Evolutionary conservation across 2,113 vertebrate species (phyloP).

Genomic region (Pardalotus punctatus): DNA sequence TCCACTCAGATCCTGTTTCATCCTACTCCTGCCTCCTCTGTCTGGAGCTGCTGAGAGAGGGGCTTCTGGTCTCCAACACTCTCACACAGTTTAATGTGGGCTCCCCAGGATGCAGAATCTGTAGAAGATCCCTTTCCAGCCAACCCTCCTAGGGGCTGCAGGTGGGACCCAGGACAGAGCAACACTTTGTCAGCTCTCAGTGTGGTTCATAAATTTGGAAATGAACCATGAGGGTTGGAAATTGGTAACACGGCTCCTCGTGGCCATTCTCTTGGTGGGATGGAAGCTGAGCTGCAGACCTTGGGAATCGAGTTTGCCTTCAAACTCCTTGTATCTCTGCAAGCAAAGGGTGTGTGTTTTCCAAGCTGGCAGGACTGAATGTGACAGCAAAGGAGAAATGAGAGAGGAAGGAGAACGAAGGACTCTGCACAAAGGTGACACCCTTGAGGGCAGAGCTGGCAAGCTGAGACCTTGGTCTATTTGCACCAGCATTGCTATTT

Average conservation of each 20-base stretch:
- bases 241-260: background rate
- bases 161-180: background rate
- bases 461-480: background rate
- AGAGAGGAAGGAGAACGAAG: background rate
- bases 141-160: background rate
- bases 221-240: background rate
- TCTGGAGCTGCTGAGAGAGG: background rate
- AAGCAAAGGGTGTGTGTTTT: background rate
- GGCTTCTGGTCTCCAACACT: background rate
- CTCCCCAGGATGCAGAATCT: background rate
- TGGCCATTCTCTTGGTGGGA: background rate
- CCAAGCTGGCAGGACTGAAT: background rate
- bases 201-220: background rate
- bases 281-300: background rate
- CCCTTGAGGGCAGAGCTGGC: background rate
- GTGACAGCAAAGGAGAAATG: slow-evolving; percentile 42
- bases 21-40: background rate
- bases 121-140: background rate
- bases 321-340: background rate
- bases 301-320: background rate
- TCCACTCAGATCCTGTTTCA: background rate
- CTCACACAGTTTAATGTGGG: background rate
- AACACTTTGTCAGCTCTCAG: background rate
- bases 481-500: background rate
- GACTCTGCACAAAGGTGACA: slow-evolving; percentile 2